Conservation (phyloP, 2,113 vertebrate species). For the Myiagra hebetior region DNA sequence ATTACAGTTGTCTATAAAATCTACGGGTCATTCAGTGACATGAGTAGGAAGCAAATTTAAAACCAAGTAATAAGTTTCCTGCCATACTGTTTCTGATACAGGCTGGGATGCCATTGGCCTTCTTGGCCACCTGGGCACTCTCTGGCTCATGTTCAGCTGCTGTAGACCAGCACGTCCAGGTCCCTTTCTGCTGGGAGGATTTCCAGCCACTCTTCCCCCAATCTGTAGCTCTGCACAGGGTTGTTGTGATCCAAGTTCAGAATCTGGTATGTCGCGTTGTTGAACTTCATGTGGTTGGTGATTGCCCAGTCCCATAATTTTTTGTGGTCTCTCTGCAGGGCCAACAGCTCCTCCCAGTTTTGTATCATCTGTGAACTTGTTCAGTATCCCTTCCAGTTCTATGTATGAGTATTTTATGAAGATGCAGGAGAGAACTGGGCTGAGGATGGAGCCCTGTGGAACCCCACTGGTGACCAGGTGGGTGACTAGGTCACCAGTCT, state of each 20-base stretch:
- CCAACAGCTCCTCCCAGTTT: neutral
- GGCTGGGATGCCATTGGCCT: neutral
- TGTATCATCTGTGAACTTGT: neutral
- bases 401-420: neutral
- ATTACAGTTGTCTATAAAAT: neutral
- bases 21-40: accelerated
- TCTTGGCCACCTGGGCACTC: neutral
- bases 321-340: neutral
- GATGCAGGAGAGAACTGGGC: neutral
- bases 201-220: neutral
- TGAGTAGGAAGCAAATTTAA: neutral
- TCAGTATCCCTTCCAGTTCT: neutral
- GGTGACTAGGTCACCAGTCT: neutral
- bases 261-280: neutral
- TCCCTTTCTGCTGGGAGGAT: neutral
- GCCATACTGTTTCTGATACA: neutral
- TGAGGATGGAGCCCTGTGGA: neutral
- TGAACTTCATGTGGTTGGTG: neutral
- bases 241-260: neutral
- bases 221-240: neutral
- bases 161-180: accelerated
- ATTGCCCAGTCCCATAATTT: neutral
- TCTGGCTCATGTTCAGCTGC: too few relatives aligned
- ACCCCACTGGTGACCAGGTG: neutral
- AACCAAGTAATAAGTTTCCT: neutral